Evolutionary conservation across 2,797 vertebrate species (phyloP).

Genomic region (Melanotaenia trifasciata): DNA sequence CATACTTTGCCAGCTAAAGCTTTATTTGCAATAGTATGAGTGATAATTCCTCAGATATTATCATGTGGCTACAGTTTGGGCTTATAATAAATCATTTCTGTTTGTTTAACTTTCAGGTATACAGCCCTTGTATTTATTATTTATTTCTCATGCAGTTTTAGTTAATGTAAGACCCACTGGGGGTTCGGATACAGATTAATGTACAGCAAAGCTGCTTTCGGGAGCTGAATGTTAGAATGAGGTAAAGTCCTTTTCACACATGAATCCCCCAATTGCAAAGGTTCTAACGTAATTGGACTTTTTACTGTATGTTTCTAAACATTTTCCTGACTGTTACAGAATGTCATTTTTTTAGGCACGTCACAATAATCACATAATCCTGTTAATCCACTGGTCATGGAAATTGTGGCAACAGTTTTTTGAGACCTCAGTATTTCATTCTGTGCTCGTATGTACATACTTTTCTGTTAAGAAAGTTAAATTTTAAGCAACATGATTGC

Average conservation of each 20-base stretch:
- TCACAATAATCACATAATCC: neutral
- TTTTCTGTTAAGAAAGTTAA: neutral
- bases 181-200: neutral
- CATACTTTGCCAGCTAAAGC: constrained; percentile 48
- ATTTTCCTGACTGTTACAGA: neutral
- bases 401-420: neutral
- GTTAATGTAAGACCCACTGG: constrained; percentile 7
- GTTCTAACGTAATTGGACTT: neutral
- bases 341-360: neutral
- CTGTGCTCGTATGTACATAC: neutral
- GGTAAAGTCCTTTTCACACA: neutral
- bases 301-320: neutral
- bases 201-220: neutral
- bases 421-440: neutral
- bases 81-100: constrained; percentile 17
- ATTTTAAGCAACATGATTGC: no score
- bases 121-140: neutral
- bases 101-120: neutral
- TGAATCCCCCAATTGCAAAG: neutral
- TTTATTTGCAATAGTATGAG: constrained; percentile 46
- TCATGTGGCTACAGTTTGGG: constrained; percentile 1
- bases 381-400: neutral
- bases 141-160: neutral
- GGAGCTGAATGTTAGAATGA: neutral
- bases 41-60: constrained; percentile 17